Base-by-base conservation (phyloP, 2,797 vertebrate genomes). In the Ptychobarbus kaznakovi region DNA sequence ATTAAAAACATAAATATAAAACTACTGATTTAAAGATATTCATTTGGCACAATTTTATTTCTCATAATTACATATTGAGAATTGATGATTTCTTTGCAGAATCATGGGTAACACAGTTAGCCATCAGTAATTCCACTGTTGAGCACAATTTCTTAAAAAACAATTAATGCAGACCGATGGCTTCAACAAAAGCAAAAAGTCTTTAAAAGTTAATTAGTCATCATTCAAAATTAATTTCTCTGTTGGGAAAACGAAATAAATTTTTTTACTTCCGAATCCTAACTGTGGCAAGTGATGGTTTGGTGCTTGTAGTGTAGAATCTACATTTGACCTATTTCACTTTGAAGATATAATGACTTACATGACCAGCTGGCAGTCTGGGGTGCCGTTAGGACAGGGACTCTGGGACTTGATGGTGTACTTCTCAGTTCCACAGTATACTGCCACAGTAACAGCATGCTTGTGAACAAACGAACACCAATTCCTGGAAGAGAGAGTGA, bases 381-480 rank as follows among this genome's bases (percentile, higher is more conserved):
- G 91, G 7, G 81, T 87, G 77, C 95, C 91, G 0, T 92, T 94
- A 1, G 92, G 94, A 89, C 97, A 99, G 0, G 93, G 97, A 88
- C 96, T 96, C 82, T 96, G 95, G 1, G 96, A 96, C 89, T 94
- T 94, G 84, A 97, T 88, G 0, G 93, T 91, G 91, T 96, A 97
- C 68, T 93, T 95, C 91, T 98, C 96, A 0, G 92, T 96, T 80
- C 95, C 96, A 88, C 96, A 97, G 49, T 84, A 83, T 46, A 96
- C 94, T 7, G 92, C 65, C 16, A 76, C 88, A 0, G 94, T 96
- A 11, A 95, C 92, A 75, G 93, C 76, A 3, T 86, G 95, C n/a
- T 91, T 91, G 12, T 93, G 94, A 11, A 86, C 92, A 44, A 95
- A 96, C 0, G 96, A 90, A 51, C 97, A 99, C 97, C 96, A 97